Conservation (phyloP, 2,113 vertebrate genomes). For the Chaenogobius annularis region DNA sequence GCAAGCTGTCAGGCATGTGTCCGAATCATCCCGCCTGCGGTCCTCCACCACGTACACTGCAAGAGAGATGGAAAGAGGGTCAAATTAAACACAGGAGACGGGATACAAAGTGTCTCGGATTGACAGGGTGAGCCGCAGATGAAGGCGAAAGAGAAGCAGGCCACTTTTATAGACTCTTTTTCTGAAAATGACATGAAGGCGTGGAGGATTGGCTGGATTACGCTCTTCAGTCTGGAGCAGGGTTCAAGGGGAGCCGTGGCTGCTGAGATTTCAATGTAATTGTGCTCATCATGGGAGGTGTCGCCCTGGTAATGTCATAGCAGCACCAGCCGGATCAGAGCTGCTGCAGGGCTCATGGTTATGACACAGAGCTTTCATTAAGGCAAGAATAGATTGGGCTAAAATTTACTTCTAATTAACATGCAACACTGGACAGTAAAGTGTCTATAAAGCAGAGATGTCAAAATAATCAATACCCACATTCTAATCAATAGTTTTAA, state of each 20-base stretch:
- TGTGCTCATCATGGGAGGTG: constrained; percentile 40
- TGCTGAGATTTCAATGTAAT: constrained; percentile 42
- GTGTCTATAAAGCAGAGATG: background rate
- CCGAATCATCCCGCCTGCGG: constrained; percentile 83
- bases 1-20: constrained; percentile 91
- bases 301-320: constrained; percentile 44
- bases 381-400: background rate
- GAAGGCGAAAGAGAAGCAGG: background rate
- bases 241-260: constrained; percentile 36
- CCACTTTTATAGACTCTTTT: constrained; percentile 19
- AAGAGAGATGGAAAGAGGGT: background rate
- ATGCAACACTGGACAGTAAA: background rate
- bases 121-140: background rate
- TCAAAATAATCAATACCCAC: background rate
- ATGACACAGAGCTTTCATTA: background rate
- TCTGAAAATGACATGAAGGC: constrained; percentile 5
- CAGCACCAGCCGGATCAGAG: constrained; percentile 27
- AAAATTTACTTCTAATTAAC: background rate
- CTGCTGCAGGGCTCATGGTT: constrained; percentile 17
- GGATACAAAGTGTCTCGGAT: background rate
- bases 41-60: constrained; percentile 93
- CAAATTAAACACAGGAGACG: background rate
- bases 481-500: no score
- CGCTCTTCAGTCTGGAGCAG: constrained; percentile 12
- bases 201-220: constrained; percentile 16